phyloP scores from a whole-genome alignment of 2,797 vertebrate species.

The Pelodytes ibericus region DNA sequence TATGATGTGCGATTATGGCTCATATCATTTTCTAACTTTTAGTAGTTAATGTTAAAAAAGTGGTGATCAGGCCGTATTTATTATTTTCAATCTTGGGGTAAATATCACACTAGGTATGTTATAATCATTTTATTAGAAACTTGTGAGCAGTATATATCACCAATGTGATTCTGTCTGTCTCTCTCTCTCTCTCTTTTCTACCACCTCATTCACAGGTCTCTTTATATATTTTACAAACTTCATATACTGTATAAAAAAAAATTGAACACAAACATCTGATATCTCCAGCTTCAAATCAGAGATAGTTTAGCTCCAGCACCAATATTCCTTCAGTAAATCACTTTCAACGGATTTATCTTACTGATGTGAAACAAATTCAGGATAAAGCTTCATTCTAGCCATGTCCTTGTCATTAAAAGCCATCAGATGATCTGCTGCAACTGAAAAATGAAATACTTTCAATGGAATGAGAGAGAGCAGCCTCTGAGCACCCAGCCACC shows the following conservation, averaged over 20 bases:
- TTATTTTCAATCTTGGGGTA: too few relatives aligned
- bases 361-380: not conserved
- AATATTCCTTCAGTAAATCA: not conserved
- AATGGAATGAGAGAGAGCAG: not conserved
- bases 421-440: not conserved
- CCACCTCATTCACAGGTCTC: slow-evolving; percentile 23
- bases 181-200: slow-evolving; percentile 5
- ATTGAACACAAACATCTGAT: slow-evolving; percentile 27
- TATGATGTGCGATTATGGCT: too few relatives aligned
- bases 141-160: slow-evolving; percentile 29
- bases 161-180: slow-evolving; percentile 4
- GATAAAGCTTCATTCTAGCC: not conserved
- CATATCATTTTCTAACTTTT: too few relatives aligned
- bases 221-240: slow-evolving; percentile 50
- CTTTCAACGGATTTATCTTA: too few relatives aligned
- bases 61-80: too few relatives aligned
- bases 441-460: slow-evolving; percentile 1
- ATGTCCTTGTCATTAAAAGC: not conserved
- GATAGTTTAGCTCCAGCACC: slow-evolving; percentile 7
- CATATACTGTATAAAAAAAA: slow-evolving; percentile 47
- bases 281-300: not conserved
- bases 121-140: slow-evolving; percentile 45
- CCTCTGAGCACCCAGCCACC: not conserved
- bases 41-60: too few relatives aligned
- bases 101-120: slow-evolving; percentile 19